Evolutionary conservation across 1,140 invertebrate genomes (phyloP).

Genomic region (Trichomalopsis sarcophagae): DNA sequence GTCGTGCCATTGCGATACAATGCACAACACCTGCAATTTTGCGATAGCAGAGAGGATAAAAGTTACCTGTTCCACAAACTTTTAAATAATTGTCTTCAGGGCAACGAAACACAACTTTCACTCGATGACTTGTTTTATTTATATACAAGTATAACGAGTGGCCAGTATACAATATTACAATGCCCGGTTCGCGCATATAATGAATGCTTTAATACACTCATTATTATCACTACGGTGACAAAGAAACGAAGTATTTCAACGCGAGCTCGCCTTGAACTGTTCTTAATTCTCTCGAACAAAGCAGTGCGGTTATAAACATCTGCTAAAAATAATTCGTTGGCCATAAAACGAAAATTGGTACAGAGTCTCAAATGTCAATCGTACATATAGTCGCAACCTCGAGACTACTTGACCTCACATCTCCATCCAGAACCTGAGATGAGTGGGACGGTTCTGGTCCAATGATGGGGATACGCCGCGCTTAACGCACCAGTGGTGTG

Average conservation of each 20-base stretch:
- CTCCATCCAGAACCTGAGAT: constrained; percentile 60
- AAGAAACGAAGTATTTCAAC: no score
- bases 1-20: not conserved
- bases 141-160: not conserved
- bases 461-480: constrained; percentile 43
- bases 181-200: not conserved
- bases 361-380: no score
- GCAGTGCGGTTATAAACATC: no score
- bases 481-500: not conserved
- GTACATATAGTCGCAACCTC: not conserved
- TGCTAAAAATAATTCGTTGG: no score
- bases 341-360: no score
- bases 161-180: not conserved
- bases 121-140: not conserved
- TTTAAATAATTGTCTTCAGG: not conserved
- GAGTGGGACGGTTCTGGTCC: constrained; percentile 66
- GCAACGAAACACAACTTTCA: not conserved
- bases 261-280: not conserved
- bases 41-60: no score
- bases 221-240: no score
- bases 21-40: not conserved
- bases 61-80: not conserved
- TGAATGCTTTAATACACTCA: not conserved
- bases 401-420: not conserved
- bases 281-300: no score